Conservation (phyloP, 2,888 invertebrate species). For the Drosophila bunnanda region DNA sequence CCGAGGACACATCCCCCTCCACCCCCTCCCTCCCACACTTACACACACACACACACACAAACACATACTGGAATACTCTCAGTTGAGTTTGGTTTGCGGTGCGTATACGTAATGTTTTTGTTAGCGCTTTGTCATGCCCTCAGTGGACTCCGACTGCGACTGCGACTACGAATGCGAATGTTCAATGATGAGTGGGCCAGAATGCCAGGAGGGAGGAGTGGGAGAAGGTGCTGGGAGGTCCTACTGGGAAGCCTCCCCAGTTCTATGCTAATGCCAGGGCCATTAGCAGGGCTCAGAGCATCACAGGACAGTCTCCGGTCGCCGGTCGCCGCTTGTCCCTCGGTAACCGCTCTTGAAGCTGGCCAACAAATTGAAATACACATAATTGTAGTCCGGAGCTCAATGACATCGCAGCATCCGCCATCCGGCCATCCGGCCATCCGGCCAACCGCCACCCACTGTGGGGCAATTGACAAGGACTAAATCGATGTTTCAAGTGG, state of each 20-base stretch:
- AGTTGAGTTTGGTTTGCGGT: constrained; percentile 13
- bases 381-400: constrained; percentile 27
- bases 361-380: constrained; percentile 30
- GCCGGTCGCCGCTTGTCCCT: too few relatives aligned
- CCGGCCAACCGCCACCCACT: background rate
- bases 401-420: constrained; percentile 29
- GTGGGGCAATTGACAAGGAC: constrained; percentile 41
- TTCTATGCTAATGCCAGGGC: constrained; percentile 29
- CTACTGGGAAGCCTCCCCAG: too few relatives aligned
- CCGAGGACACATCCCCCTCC: constrained; percentile 15
- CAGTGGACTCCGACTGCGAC: constrained; percentile 5
- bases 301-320: background rate
- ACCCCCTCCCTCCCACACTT: background rate
- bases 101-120: constrained; percentile 43
- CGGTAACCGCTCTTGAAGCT: constrained; percentile 6
- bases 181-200: constrained; percentile 28
- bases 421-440: background rate
- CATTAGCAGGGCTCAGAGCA: constrained; percentile 23
- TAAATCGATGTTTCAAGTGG: constrained; percentile 57
- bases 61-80: background rate
- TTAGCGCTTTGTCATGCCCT: constrained; percentile 33
- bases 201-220: background rate
- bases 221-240: background rate
- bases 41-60: background rate
- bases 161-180: constrained; percentile 7